Evolutionary conservation across 2,113 vertebrate genomes (phyloP).

Genomic region (Calyptomena viridis): DNA sequence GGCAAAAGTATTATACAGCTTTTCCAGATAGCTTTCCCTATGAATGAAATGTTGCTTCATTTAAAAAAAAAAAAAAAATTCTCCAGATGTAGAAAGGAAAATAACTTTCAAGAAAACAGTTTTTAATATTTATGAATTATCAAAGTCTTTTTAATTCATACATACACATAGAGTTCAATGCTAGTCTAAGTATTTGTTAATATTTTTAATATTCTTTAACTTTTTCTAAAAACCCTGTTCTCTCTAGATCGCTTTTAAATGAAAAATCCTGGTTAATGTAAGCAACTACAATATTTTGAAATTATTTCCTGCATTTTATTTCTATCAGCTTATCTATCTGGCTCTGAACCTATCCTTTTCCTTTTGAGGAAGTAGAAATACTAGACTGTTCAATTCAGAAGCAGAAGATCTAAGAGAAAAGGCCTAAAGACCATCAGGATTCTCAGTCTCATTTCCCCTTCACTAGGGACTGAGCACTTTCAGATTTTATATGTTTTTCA

Average conservation of each 20-base stretch:
- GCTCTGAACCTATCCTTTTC: background rate
- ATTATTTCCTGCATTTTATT: background rate
- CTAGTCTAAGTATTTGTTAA: background rate
- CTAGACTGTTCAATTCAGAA: background rate
- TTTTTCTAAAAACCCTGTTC: background rate
- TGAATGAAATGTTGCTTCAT: background rate
- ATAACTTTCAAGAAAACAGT: background rate
- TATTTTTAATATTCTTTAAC: background rate
- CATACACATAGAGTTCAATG: background rate
- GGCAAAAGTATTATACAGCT: background rate
- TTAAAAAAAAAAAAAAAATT: background rate
- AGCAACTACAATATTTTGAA: background rate
- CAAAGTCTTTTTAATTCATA: background rate
- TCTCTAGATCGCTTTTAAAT: background rate
- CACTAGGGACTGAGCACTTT: background rate
- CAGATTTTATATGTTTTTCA: background rate
- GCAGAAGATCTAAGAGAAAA: background rate
- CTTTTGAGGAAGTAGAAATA: background rate
- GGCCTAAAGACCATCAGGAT: background rate
- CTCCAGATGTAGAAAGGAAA: background rate
- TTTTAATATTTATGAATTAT: background rate
- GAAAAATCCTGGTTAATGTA: background rate
- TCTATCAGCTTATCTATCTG: background rate
- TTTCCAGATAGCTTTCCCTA: background rate
- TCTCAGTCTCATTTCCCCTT: background rate